Base-by-base conservation (phyloP, 1,140 invertebrate species). In the Drosophila simulans region DNA sequence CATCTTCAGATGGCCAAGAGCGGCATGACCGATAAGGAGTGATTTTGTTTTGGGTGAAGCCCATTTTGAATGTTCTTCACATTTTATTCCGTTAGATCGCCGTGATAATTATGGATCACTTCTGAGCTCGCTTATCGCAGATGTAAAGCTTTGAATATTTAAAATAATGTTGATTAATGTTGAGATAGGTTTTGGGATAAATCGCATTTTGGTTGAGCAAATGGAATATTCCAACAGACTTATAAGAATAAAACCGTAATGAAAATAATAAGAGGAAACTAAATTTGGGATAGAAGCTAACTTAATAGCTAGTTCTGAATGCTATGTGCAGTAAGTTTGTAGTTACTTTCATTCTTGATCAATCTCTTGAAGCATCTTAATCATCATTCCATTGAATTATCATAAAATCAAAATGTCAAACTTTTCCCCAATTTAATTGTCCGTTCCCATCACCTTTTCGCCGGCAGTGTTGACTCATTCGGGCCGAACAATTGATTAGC, bases 401-500 rank as follows among this genome's bases (percentile, higher is more conserved):
- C 64, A 68, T 68, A 53, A 68, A 68, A 68, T 65, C 46, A 51
- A 63, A 51, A 68, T 43, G 45, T 68, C 46, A 40, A 25, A 51
- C 45, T 53, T 68, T 45, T 53, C 12, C 37, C 59, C 48, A 42
- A 37, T 25, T 64, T 65, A 68, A 65, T 68, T 68, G 64, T 65
- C 37, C 27, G 46, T 5, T 42, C 65, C 64, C 60, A 63, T 60
- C 55, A n/a, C 40, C 42, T 58, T 68, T 54, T 58, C 59, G 46
- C 63, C 72, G 17, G 77, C 60, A 45, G n/a, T 45, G 65, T 66
- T 86, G 69, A 86, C 77, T 84, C 81, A 84, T 77, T 81, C 66
- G 52, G 59, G 62, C 53, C 46, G 40, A 77, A 77, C 82, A 85
- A 85, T 85, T 85, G 81, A 85, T 85, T 85, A 73, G 78, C 81